Conservation (phyloP, 1,140 invertebrate species). For the Limonius californicus region DNA sequence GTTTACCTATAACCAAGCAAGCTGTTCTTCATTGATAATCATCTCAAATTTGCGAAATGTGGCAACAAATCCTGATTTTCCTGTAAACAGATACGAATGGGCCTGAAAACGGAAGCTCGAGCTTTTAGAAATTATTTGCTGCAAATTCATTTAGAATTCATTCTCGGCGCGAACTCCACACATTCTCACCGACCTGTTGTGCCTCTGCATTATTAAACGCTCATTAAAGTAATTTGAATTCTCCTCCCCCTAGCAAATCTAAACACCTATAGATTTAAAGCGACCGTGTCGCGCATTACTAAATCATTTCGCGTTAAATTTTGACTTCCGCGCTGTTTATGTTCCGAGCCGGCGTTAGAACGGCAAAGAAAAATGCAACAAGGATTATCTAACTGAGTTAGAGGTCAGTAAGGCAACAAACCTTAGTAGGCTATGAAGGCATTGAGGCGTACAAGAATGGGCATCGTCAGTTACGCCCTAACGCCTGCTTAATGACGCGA, state of each 20-base stretch:
- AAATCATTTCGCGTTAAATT: neutral
- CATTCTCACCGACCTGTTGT: constrained; percentile 13
- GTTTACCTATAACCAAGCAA: too few species aligned
- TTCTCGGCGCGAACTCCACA: constrained; percentile 13
- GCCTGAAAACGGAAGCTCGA: neutral
- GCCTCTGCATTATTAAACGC: constrained; percentile 11
- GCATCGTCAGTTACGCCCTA: constrained; percentile 39
- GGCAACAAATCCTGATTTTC: too few species aligned
- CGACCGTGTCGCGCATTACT: neutral
- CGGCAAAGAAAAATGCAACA: neutral
- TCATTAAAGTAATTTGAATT: constrained; percentile 14
- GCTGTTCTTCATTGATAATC: too few species aligned
- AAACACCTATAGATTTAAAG: constrained; percentile 2
- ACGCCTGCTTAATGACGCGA: constrained; percentile 41
- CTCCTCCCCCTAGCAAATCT: constrained; percentile 4
- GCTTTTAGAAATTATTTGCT: neutral
- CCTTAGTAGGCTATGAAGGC: constrained; percentile 29
- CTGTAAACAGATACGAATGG: neutral
- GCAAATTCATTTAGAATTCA: constrained; percentile 8
- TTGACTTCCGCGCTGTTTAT: too few species aligned
- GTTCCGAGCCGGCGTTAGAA: neutral
- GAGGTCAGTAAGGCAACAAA: constrained; percentile 12
- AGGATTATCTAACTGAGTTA: neutral
- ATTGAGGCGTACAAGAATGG: constrained; percentile 41
- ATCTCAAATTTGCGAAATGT: too few species aligned